Evolutionary conservation across 2,888 invertebrate genomes (phyloP).

Genomic region (Cryptocheilus praepositus): DNA sequence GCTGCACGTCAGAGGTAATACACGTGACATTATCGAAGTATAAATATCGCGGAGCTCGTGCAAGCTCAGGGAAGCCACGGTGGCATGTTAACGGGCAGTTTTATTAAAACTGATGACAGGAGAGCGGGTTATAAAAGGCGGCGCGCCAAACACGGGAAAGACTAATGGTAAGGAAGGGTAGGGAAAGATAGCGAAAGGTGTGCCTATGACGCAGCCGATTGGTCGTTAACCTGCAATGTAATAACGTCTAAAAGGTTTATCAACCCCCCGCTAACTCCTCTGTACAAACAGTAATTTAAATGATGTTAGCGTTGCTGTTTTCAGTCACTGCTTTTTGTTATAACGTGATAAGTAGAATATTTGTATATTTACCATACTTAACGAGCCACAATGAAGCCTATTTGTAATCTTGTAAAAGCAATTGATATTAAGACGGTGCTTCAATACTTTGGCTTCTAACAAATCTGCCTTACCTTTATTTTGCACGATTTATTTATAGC

Average conservation of each 20-base stretch:
- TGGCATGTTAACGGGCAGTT: constrained; percentile 28
- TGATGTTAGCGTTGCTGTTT: not conserved
- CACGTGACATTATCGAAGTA: too few relatives aligned
- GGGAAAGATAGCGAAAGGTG: constrained; percentile 54
- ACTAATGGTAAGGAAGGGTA: constrained; percentile 27
- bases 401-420: too few relatives aligned
- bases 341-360: too few relatives aligned
- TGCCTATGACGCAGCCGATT: constrained; percentile 49
- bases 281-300: too few relatives aligned
- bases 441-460: too few relatives aligned
- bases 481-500: too few relatives aligned
- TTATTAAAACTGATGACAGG: constrained; percentile 20
- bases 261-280: constrained; percentile 25
- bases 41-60: too few relatives aligned
- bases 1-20: too few relatives aligned
- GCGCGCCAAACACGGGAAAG: constrained; percentile 11
- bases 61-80: not conserved
- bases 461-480: too few relatives aligned
- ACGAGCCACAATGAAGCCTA: too few relatives aligned
- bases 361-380: too few relatives aligned
- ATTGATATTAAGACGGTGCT: too few relatives aligned
- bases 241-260: constrained; percentile 60
- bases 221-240: constrained; percentile 50
- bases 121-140: constrained; percentile 11
- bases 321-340: not conserved